phyloP scores from a whole-genome alignment of 1,140 invertebrate species.

The Heliconius hermathena region DNA sequence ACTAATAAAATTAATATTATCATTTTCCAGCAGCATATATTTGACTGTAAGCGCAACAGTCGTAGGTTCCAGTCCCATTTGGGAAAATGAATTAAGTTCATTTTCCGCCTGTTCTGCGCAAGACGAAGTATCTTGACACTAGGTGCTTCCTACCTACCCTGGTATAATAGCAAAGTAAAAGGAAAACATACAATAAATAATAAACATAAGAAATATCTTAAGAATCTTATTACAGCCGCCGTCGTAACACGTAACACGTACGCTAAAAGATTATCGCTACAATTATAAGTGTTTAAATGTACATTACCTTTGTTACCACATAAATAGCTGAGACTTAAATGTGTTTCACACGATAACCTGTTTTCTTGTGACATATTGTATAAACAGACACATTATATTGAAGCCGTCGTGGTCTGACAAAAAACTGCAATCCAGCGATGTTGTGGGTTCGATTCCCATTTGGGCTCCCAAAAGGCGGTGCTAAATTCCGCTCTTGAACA shows the following conservation, averaged over 20 bases:
- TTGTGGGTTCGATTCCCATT: too few relatives aligned
- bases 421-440: not conserved
- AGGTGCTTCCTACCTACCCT: too few relatives aligned
- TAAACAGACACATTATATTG: not conserved
- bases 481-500: too few relatives aligned
- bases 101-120: too few relatives aligned
- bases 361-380: not conserved
- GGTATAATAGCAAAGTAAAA: too few relatives aligned
- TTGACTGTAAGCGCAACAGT: too few relatives aligned
- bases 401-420: not conserved
- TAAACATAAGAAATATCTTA: not conserved
- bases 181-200: not conserved
- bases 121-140: too few relatives aligned
- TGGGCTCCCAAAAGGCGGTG: too few relatives aligned
- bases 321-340: not conserved
- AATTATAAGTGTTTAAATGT: slow-evolving; percentile 1
- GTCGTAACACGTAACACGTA: not conserved
- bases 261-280: not conserved
- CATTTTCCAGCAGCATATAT: too few relatives aligned
- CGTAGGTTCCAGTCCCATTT: too few relatives aligned
- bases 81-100: too few relatives aligned
- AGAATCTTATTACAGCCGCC: not conserved
- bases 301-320: not conserved
- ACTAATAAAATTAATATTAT: too few relatives aligned
- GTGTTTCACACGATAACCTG: not conserved